Conservation (phyloP, 2,113 vertebrate species). For the Kobus ellipsiprymnus region DNA sequence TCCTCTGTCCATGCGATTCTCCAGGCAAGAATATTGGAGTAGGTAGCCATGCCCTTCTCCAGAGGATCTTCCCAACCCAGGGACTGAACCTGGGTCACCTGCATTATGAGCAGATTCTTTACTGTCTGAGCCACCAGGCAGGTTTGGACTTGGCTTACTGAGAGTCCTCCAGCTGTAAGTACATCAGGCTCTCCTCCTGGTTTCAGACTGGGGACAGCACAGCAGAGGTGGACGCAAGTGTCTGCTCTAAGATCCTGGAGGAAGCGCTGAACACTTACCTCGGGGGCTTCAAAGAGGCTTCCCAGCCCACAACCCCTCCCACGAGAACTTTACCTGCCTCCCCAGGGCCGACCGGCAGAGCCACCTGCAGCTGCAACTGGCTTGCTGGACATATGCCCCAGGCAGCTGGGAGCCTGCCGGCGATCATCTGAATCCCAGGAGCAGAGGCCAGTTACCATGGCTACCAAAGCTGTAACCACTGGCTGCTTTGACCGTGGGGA, state of each 20-base stretch:
- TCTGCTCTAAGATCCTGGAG: background rate
- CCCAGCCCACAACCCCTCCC: background rate
- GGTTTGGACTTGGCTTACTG: background rate
- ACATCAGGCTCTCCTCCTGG: background rate
- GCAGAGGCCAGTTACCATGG: slow-evolving; percentile 35
- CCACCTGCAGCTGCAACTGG: background rate
- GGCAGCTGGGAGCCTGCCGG: background rate
- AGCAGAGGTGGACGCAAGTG: background rate
- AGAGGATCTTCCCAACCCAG: background rate
- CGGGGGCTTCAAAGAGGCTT: background rate
- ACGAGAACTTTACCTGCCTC: background rate
- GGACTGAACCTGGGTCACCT: background rate
- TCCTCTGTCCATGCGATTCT: background rate
- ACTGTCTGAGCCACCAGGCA: background rate
- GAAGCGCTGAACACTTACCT: background rate
- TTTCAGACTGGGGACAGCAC: background rate
- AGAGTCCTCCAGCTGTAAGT: background rate
- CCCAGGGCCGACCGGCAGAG: background rate
- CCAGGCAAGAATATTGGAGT: background rate
- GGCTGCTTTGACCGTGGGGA: background rate
- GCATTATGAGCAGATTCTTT: background rate
- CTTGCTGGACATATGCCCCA: slow-evolving; percentile 20
- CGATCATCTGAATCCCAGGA: slow-evolving; percentile 31
- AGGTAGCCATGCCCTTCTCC: background rate
- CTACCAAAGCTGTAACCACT: background rate